phyloP scores from a whole-genome alignment of 2,888 invertebrate genomes.

The Eretmocerus hayati region DNA sequence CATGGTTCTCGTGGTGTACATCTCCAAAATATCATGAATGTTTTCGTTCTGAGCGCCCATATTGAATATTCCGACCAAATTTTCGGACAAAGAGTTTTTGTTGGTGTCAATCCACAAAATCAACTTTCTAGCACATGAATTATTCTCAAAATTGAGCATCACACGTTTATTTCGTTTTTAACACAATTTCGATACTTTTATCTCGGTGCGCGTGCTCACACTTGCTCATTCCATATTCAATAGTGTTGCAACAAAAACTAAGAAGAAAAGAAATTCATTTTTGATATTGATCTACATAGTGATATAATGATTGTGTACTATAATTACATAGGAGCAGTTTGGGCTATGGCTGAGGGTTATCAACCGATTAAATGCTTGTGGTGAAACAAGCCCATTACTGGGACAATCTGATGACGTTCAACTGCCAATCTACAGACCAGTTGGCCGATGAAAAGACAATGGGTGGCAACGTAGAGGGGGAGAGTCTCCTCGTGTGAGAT shows the following conservation, averaged over 20 bases:
- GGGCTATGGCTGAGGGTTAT: slow-evolving; percentile 16
- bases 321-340: slow-evolving; percentile 22
- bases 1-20: too few relatives aligned
- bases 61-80: too few relatives aligned
- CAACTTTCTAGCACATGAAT: too few relatives aligned
- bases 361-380: background rate
- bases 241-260: background rate
- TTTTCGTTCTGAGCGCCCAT: too few relatives aligned
- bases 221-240: background rate
- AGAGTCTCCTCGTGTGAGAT: background rate
- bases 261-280: background rate
- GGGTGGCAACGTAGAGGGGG: too few relatives aligned
- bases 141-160: too few relatives aligned
- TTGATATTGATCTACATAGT: too few relatives aligned
- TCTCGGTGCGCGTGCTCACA: slow-evolving; percentile 7
- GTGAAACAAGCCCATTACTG: slow-evolving; percentile 2
- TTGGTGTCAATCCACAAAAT: too few relatives aligned
- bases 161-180: too few relatives aligned
- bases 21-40: too few relatives aligned
- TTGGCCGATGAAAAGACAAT: background rate
- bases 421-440: background rate
- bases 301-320: slow-evolving; percentile 15
- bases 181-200: slow-evolving; percentile 15
- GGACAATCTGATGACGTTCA: background rate
- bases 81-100: too few relatives aligned